Evolutionary conservation across 2,888 invertebrate species (phyloP), one percentile per base, ranked within the genome.

Genomic region (Pachymerium ferrugineum): DNA sequence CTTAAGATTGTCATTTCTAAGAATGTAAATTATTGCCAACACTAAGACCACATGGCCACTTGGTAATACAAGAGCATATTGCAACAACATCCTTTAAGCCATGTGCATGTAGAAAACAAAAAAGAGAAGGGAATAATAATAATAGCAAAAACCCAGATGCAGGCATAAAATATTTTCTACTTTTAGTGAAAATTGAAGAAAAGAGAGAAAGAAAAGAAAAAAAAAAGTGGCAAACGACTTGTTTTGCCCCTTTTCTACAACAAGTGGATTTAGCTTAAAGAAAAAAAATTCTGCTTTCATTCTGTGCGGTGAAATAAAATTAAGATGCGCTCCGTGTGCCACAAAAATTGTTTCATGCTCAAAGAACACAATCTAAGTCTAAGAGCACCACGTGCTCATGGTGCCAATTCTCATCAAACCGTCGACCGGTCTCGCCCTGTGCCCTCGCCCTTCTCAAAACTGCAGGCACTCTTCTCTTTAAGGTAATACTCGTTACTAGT

Each of bases 291-390:
- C 22, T 54, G 16, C 47, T 54, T 54, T 54, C 47, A 54, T 54
- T 22, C 22, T 16, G 47, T 54, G 47, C 47, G 19, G 47, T 54
- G 22, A 54, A 54, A 54, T 54, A 54, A 54, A 54, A 54, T 54
- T 54, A 54, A 54, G 47, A 54, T 54, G 47, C 47, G 47, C 47
- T 54, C 47, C 47, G 47, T 54, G 47, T 54, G 47, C 47, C 47
- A 54, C 47, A 54, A 54, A 54, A 54, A 54, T 54, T 54, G 47
- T 54, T 54, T 54, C 47, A 54, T 54, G 47, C 47, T 54, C 47
- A 54, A 54, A 54, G 47, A 54, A 54, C 47, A 54, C 47, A 54
- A 54, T 54, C 47, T 54, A 54, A 54, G 19, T 54, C 47, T 54
- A 54, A 54, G 19, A 54, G 47, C 47, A 54, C 47, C 47, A 54